A percentile compares a stretch with the other conserved stretches of the same genome.
These are phyloP conservation scores for Tinamus guttatus DNA, from an alignment of 2,113 vertebrate species.

Conservation along the genomic window DNA sequence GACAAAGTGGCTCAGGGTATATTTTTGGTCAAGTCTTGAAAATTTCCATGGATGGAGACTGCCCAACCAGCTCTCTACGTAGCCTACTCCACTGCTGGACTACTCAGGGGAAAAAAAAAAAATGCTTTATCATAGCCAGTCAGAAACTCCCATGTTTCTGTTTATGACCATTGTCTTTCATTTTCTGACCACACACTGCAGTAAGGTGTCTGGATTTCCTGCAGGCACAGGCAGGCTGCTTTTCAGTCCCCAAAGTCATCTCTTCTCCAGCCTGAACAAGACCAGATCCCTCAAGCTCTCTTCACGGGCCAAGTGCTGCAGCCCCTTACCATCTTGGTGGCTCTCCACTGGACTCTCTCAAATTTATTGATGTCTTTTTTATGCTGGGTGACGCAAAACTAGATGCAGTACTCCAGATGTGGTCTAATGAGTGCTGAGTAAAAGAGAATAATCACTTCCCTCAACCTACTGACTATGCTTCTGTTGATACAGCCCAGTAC, in stretches of 20 bases:
- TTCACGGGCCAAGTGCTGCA: neutral
- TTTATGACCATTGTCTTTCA: neutral
- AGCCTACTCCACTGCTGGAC: neutral
- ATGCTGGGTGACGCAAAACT: neutral
- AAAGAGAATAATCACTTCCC: neutral
- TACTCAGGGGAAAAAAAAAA: neutral
- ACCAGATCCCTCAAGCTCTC: neutral
- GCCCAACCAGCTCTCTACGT: neutral
- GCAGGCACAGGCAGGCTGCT: neutral
- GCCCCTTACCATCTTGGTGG: neutral
- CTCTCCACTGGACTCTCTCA: neutral
- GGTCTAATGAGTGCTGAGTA: neutral
- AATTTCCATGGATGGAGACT: neutral
- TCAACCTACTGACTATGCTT: neutral
- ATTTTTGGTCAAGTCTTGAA: neutral
- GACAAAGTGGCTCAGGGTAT: neutral
- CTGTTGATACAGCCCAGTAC: neutral
- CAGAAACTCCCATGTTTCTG: neutral
- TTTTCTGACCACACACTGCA: accelerated
- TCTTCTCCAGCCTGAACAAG: neutral
- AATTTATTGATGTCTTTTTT: neutral
- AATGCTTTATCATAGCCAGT: neutral
- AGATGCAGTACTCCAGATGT: neutral
- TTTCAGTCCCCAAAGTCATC: neutral
- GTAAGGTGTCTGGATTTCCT: neutral